Percentiles rank a stretch among this genome's conserved stretches.
These are phyloP conservation scores for Ptychodera flava DNA, from an alignment of 35 echinoderm and acorn worm genomes.

Conservation along the genomic window DNA sequence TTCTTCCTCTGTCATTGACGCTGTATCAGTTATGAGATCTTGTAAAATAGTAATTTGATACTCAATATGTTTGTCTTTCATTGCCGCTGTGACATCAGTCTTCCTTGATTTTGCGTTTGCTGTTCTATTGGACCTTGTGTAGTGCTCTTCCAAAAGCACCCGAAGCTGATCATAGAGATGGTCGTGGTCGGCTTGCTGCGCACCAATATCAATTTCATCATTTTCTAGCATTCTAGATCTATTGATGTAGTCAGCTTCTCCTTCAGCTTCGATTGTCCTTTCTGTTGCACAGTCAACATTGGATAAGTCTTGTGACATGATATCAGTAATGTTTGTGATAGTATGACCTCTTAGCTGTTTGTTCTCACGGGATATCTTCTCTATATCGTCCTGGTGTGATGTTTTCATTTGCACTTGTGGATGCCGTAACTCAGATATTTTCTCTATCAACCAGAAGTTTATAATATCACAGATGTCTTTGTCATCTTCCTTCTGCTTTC, in stretches of 20 bases:
- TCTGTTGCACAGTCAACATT: no score
- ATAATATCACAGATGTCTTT: neutral
- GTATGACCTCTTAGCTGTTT: no score
- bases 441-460: neutral
- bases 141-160: neutral
- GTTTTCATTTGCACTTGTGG: no score
- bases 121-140: neutral
- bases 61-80: neutral
- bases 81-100: constrained; percentile 3
- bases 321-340: no score
- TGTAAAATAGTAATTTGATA: neutral
- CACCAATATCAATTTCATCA: constrained; percentile 5
- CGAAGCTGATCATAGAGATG: neutral
- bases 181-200: neutral
- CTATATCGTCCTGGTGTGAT: no score
- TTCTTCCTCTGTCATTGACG: neutral
- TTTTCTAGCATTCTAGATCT: constrained; percentile 1
- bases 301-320: no score
- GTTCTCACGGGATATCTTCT: no score
- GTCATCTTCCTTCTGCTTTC: no score
- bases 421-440: neutral
- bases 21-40: neutral
- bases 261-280: constrained; percentile 28
- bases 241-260: constrained; percentile 13
- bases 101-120: neutral